Evolutionary conservation across 2,888 invertebrate species (phyloP).

Genomic region (Charanyca ferruginea): DNA sequence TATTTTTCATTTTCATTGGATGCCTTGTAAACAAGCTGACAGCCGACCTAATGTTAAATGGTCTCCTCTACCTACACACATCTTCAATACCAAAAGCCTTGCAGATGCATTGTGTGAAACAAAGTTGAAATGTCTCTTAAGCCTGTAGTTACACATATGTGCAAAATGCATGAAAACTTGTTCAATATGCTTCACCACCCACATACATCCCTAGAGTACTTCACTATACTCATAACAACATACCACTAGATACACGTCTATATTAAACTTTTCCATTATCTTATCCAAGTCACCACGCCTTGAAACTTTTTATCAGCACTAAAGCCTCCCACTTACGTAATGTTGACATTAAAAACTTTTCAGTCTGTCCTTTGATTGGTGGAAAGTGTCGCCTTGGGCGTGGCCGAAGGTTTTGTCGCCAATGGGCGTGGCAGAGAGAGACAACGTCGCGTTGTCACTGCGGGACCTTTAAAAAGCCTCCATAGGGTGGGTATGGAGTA

Average conservation of each 20-base stretch:
- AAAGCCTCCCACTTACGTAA: conserved; percentile 56
- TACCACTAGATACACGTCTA: background rate
- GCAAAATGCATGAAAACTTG: background rate
- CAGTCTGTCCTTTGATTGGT: conserved; percentile 76
- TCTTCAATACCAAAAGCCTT: too few relatives aligned
- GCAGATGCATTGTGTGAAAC: too few relatives aligned
- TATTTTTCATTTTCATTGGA: too few relatives aligned
- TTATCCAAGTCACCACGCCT: conserved; percentile 35
- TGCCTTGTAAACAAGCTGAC: too few relatives aligned
- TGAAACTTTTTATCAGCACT: conserved; percentile 51
- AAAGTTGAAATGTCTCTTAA: too few relatives aligned
- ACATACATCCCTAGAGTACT: background rate
- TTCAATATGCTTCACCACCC: background rate
- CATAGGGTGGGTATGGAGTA: conserved; percentile 63
- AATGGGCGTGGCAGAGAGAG: conserved; percentile 86
- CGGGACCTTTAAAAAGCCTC: conserved; percentile 81
- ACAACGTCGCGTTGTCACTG: conserved; percentile 84
- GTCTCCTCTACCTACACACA: too few relatives aligned
- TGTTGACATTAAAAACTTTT: conserved; percentile 75
- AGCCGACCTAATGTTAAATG: too few relatives aligned
- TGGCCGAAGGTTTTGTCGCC: conserved; percentile 87
- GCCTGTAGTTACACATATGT: too few relatives aligned
- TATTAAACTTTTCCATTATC: conserved; percentile 6
- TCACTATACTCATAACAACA: background rate
- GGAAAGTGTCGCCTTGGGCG: conserved; percentile 88